phyloP scores from a whole-genome alignment of 2,797 vertebrate species.

The Protonibea diacanthus region DNA sequence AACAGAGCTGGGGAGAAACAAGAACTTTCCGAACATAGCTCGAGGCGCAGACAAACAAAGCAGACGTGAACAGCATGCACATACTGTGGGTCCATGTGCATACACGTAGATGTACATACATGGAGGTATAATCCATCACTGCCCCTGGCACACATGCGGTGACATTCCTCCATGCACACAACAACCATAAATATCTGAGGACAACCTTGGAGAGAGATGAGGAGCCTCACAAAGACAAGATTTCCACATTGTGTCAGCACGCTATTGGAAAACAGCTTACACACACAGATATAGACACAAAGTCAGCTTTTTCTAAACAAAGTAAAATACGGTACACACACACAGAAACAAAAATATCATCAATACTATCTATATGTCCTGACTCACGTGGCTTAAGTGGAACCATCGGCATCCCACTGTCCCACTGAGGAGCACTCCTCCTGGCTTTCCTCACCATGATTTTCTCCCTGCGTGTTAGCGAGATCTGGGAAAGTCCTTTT shows the following conservation, averaged over 20 bases:
- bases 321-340: constrained; percentile 5
- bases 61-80: constrained; percentile 1
- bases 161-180: constrained; percentile 12
- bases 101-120: neutral
- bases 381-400: constrained; percentile 76
- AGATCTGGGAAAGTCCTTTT: constrained; percentile 32
- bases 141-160: neutral
- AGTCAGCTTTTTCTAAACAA: neutral
- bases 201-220: constrained; percentile 14
- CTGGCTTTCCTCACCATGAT: constrained; percentile 72
- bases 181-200: constrained; percentile 5
- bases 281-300: constrained; percentile 5
- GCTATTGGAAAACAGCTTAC: neutral
- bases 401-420: constrained; percentile 76
- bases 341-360: constrained; percentile 21
- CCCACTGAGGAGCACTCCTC: constrained; percentile 60
- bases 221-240: neutral
- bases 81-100: neutral
- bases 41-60: constrained; percentile 17
- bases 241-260: constrained; percentile 11
- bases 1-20: constrained; percentile 48
- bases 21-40: constrained; percentile 21
- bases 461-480: constrained; percentile 10
- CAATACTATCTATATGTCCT: constrained; percentile 1
- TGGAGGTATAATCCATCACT: constrained; percentile 2